These are phyloP conservation scores for Urocyon cinereoargenteus DNA, from an alignment of 2,797 vertebrate species.

Conservation along the genomic window DNA sequence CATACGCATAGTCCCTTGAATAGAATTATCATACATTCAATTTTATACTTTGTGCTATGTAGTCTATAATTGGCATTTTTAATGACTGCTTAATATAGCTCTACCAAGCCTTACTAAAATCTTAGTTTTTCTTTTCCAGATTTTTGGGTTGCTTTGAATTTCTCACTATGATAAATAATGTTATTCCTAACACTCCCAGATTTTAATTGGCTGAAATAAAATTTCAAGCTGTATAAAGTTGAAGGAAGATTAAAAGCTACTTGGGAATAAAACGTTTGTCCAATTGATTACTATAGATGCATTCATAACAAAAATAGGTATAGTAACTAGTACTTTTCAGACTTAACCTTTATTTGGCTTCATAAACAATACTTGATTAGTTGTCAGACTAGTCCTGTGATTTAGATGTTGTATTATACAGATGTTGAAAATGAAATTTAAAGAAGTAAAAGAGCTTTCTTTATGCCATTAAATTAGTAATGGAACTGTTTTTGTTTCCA, in stretches of 20 bases:
- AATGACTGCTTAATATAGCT: neutral
- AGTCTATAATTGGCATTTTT: neutral
- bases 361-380: neutral
- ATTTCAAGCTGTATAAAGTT: neutral
- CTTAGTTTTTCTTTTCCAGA: neutral
- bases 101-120: neutral
- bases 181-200: neutral
- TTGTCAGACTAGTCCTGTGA: neutral
- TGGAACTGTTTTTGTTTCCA: neutral
- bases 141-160: constrained; percentile 12
- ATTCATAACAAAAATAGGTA: neutral
- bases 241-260: neutral
- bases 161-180: constrained; percentile 9
- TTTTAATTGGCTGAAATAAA: constrained; percentile 36
- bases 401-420: neutral
- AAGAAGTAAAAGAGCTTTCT: neutral
- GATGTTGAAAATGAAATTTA: neutral
- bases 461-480: constrained; percentile 6
- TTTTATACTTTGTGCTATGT: neutral
- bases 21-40: neutral
- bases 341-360: neutral
- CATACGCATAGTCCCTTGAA: neutral
- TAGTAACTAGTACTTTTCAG: neutral
- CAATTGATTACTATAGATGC: neutral
- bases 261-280: neutral